A percentile compares a stretch with the other conserved stretches of the same genome.
These are phyloP conservation scores for Alectoris magna DNA, from an alignment of 2,797 vertebrate species.

Conservation along the genomic window DNA sequence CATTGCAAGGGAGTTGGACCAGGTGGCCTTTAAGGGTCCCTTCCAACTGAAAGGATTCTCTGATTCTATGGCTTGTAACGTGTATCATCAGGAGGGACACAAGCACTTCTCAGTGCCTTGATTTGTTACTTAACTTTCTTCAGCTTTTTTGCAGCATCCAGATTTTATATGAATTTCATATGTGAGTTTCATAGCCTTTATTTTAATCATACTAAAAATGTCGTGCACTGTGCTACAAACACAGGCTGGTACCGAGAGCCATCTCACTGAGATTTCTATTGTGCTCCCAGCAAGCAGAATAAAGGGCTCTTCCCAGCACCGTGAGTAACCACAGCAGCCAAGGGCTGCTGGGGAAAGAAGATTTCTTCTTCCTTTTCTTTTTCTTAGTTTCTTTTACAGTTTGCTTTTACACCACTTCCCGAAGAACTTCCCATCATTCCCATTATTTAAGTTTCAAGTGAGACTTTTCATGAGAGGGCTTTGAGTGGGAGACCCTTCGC, in stretches of 20 bases:
- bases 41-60: no score
- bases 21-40: no score
- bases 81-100: neutral
- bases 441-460: neutral
- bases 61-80: neutral
- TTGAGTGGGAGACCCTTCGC: neutral
- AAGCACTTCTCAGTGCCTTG: neutral
- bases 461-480: neutral
- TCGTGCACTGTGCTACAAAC: neutral
- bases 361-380: neutral
- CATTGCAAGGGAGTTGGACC: no score
- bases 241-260: neutral
- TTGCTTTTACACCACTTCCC: slow-evolving; percentile 12
- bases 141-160: neutral
- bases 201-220: neutral
- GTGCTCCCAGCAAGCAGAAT: neutral
- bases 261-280: neutral
- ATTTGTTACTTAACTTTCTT: neutral
- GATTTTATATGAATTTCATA: neutral
- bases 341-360: neutral
- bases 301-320: neutral
- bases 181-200: neutral
- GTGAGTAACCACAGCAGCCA: neutral
- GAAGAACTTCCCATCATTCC: neutral
- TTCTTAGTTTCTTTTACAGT: neutral